phyloP scores from a whole-genome alignment of 2,113 vertebrate species.

The Chrysochloris asiatica region DNA sequence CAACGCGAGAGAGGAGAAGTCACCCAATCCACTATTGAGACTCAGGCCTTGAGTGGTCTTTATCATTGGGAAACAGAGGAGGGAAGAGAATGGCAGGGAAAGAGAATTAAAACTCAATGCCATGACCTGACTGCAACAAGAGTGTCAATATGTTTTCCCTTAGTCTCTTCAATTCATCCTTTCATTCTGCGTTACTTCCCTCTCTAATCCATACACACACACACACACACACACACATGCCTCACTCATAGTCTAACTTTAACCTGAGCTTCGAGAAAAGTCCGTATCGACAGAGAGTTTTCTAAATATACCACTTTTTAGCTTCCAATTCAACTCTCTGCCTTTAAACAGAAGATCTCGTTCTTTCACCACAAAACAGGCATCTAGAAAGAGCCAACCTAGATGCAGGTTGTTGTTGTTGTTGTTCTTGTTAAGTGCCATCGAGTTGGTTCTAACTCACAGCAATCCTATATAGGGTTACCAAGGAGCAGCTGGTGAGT shows the following conservation, averaged over 20 bases:
- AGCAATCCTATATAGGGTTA: no score
- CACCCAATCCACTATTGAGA: not conserved
- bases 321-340: not conserved
- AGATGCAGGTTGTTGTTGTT: no score
- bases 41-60: not conserved
- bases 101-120: not conserved
- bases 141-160: not conserved
- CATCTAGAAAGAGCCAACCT: not conserved
- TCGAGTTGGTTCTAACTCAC: no score
- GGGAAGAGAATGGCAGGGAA: not conserved
- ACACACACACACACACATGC: not conserved
- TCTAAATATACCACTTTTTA: not conserved
- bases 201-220: not conserved
- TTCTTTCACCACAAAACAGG: not conserved
- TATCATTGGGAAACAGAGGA: not conserved
- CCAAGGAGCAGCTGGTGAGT: no score
- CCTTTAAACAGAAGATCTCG: not conserved
- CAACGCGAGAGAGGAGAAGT: not conserved
- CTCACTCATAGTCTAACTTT: conserved; percentile 12
- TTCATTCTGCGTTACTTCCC: not conserved
- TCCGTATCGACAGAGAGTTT: not conserved
- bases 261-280: not conserved
- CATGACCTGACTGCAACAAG: not conserved
- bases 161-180: not conserved
- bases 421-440: no score